phyloP scores from a whole-genome alignment of 2,888 invertebrate genomes.

The Oligia strigilis region DNA sequence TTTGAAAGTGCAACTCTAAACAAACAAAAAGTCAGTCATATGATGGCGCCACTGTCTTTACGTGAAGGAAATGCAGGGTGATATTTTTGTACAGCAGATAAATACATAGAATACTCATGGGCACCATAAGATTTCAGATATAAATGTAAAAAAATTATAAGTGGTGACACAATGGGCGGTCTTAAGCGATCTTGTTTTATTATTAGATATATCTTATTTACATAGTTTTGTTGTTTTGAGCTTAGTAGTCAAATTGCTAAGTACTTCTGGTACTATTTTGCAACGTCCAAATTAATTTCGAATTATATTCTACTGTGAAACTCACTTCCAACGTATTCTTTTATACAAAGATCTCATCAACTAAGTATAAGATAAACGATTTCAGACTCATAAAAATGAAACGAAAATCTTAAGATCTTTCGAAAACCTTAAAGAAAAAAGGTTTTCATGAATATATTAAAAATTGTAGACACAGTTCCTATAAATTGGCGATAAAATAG shows the following conservation, averaged over 20 bases:
- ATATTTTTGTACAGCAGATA: not conserved
- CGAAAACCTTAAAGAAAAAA: conserved; percentile 17
- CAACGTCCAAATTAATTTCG: not conserved
- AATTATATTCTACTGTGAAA: not conserved
- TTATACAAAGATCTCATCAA: conserved; percentile 32
- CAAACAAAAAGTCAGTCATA: conserved; percentile 33
- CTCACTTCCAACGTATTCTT: not conserved
- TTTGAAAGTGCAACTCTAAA: conserved; percentile 68
- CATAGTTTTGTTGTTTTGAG: not conserved
- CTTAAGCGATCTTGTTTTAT: not conserved
- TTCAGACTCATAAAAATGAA: conserved; percentile 29
- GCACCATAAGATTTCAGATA: too few relatives aligned
- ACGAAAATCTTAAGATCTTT: not conserved
- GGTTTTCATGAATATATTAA: conserved; percentile 45
- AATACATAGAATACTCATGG: too few relatives aligned
- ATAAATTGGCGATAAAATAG: conserved; percentile 36
- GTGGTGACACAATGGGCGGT: too few relatives aligned
- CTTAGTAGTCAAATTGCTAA: not conserved
- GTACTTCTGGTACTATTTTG: not conserved
- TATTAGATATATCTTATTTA: not conserved
- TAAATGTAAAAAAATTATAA: too few relatives aligned
- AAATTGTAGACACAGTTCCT: conserved; percentile 11
- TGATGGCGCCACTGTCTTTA: conserved; percentile 47
- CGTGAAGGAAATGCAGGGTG: conserved; percentile 28
- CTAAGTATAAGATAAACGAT: conserved; percentile 27